Evolutionary conservation across 2,113 vertebrate species (phyloP), one percentile per base, ranked within the genome.

Genomic region (Silurus asotus): DNA sequence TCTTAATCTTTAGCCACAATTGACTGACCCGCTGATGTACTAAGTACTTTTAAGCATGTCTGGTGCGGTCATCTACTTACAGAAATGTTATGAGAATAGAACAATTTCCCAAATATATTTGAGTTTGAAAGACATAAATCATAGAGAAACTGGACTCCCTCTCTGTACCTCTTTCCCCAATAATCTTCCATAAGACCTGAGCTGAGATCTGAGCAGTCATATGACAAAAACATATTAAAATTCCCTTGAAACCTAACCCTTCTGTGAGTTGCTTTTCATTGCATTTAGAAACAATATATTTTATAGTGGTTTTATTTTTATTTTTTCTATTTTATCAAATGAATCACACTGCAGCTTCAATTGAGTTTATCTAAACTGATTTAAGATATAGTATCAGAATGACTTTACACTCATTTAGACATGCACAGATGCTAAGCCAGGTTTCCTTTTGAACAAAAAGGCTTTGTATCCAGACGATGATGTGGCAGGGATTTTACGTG

Each of bases 361-460:
- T 49, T 49, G 3, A 25, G 59, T 51, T 81, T 51, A 81, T 81
- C 61, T 81, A 15, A 81, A 65, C 23, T 51, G 80, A 81, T 51
- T 65, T 65, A 51, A 81, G 61, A 81, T 82, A 82, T 61, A 82
- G 61, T 64, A 64, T 82, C 59, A 82, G 61, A 51, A 55, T 65
- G 62, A 61, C 61, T 65, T 51, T 65, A 82, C 48, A 25, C 61
- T 65, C 23, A 25, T 65, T 49, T 49, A 56, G 14, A 69, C 53
- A n/a, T 59, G 59, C 20, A 70, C 19, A 86, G 6, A 86, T 58
- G 51, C 37, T 80, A 55, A 70, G 62, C 62, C 53, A 80, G 64
- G 64, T 81, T 78, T 85, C 62, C 49, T 28, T 77, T 84, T 14
- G 48, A 61, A 84, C 58, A 76, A 84, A 77, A 48, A 23, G 84